A percentile compares a stretch with the other conserved stretches of the same genome.
These are phyloP conservation scores for Pithys albifrons DNA, from an alignment of 2,113 vertebrate genomes.

Conservation along the genomic window DNA sequence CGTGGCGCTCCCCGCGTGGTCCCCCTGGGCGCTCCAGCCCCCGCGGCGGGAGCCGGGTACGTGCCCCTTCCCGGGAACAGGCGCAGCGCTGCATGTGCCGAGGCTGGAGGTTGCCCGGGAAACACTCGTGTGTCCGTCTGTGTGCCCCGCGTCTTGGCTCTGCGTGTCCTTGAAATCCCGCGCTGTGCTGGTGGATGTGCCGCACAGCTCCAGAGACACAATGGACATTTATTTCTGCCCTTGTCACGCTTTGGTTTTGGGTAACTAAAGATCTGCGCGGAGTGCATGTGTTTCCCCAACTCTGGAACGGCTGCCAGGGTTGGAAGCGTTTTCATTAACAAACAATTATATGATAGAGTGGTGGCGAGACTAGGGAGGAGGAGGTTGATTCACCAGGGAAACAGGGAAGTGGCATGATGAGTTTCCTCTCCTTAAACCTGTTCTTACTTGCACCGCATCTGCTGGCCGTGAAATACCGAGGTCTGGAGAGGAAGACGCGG, in stretches of 20 bases:
- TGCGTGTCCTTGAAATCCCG: neutral
- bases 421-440: neutral
- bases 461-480: neutral
- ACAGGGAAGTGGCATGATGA: neutral
- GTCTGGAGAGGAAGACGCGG: neutral
- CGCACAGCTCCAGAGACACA: neutral
- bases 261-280: accelerated
- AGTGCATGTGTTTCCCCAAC: neutral
- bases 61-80: neutral
- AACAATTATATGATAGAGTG: neutral
- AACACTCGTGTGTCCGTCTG: neutral
- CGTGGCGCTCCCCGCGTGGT: neutral
- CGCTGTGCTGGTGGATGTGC: neutral
- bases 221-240: accelerated
- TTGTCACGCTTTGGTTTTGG: accelerated
- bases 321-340: neutral
- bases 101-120: neutral
- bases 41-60: neutral
- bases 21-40: no score
- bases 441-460: neutral
- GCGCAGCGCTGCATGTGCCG: accelerated
- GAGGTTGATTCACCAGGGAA: neutral
- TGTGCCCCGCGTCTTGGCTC: neutral
- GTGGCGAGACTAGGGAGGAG: neutral
- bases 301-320: neutral